Base-by-base conservation (phyloP, 2,113 vertebrate species). In the Sebastes fasciatus region DNA sequence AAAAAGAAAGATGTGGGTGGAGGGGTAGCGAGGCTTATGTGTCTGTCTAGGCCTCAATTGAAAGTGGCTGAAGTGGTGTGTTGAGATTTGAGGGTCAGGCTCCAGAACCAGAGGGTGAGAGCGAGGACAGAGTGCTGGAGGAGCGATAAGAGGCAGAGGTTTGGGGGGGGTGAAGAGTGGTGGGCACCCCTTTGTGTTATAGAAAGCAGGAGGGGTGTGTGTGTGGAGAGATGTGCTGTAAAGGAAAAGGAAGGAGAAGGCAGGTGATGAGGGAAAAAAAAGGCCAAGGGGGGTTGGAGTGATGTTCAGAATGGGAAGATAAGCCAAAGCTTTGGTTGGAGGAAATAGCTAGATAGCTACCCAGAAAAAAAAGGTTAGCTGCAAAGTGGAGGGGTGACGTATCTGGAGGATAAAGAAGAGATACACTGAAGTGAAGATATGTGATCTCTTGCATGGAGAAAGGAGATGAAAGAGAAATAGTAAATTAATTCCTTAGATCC, bases 401-500 rank as follows among this genome's bases (percentile, higher is more conserved):
- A 65, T 74, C 80, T 79, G 40, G 66, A 66, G 55, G 77, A 83
- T 54, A 54, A 54, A 64, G 66, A 23, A 40, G 34, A 68, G 67
- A 77, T 48, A 23, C 12, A 48, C 21, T 51, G 64, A 87, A 66
- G 74, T 52, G 70, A 40, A 85, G 51, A 71, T 62, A 69, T 85
- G 79, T 72, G 63, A 77, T 79, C 17, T 55, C 14, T 23, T 61
- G 51, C 73, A 66, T 48, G 55, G 69, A 69, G 68, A 43, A 81
- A 72, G 4, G 45, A 86, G 78, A 92, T 92, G 79, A 86, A 90
- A 90, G 80, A 58, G 64, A 60, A 86, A 77, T 62, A 34, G 62
- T 69, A 76, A 89, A 90, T 87, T 1, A 80, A 89, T 86, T 90
- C 82, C 58, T 90, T 74, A 80, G 80, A 91, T 91, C 71, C 79